Evolutionary conservation across 2,888 invertebrate species (phyloP), one percentile per base, ranked within the genome.

Genomic region (Gasteruption jaculator): DNA sequence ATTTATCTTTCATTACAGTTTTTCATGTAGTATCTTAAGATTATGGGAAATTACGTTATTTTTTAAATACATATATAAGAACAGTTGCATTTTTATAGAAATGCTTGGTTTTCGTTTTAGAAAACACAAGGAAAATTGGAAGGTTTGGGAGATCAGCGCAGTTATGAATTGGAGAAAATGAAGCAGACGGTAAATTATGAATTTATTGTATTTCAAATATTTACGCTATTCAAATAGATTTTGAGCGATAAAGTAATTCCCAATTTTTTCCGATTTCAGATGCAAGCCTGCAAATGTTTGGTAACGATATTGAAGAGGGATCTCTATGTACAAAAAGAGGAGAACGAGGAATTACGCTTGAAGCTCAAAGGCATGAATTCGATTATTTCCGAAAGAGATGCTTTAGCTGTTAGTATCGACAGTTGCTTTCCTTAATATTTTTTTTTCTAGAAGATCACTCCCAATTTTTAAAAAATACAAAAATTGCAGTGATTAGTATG

Each of bases 351-450:
- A 12, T 46, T 62, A 10, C 44, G 45, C 4, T 46, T 30, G 3
- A 45, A 30, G 18, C 38, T 45, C 4, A 46, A 56, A 26, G 53
- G 60, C 29, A 31, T 30, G 4, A 50, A 53, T 24, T 20, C 42
- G 4, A 22, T 61, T 11, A 52, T 39, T 14, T 20, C 36, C n/a
- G 59, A 66, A 18, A 54, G 51, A 34, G 53, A 60, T 29, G 49
- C 46, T 8, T 46, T 62, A n/a, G 32, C 34, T 26, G 60, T 61
- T 39, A 48, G 53, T 45, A 29, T 3, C 24, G 31, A 27, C 15
- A 5, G 18, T 26, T n/a, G n/a, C n/a, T n/a, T n/a, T n/a, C n/a
- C n/a, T n/a, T n/a, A n/a, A n/a, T n/a, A n/a, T n/a, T n/a, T n/a
- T n/a, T n/a, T n/a, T n/a, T n/a, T n/a, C n/a, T n/a, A n/a, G n/a